Evolutionary conservation across 1,140 invertebrate species (phyloP), one percentile per base, ranked within the genome.

Genomic region (Drosophila kanapiae): DNA sequence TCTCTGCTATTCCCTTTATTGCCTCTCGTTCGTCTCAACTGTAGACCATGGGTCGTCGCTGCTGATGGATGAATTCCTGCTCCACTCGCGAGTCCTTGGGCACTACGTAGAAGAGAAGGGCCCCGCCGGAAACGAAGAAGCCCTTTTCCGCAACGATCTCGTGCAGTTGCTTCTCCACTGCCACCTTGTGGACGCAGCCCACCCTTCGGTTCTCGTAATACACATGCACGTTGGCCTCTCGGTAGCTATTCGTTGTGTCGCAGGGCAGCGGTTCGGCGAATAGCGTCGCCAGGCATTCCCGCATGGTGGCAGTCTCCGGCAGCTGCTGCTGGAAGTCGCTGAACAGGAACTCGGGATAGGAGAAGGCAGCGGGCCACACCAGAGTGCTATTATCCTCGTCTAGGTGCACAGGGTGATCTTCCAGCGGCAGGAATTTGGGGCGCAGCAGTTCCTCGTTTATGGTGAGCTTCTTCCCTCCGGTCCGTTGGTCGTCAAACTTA

Each of bases 281-380:
- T 67, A 99, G 93, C 40, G 94, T 94, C 51, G 94, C 92, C 1
- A 98, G 91, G 82, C 97, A 97, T 63, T 96, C 95, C 56, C 92
- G 82, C 78, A 99, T 95, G 95, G 93, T 94, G n/a, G 93, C 93
- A 69, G 95, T 94, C 94, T 98, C 97, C 63, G 95, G 93, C 79
- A 97, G 96, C 70, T 95, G 93, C 91, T 96, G 94, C 64, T 97
- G 94, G 81, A 96, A 96, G 91, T 97, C 96, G 63, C 95, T 95
- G 57, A 95, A 94, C 60, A 94, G 92, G 79, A 94, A 95, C 93
- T 98, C 97, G 6, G 97, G 97, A 93, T 98, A 98, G 16, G 97
- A 93, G 80, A 98, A 95, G 42, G 97, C 93, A 54, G 97, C 95
- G 45, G 98, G 97, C 97, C 96, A 98, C 75, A 96, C 88, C 63